Percentiles rank a stretch among this genome's conserved stretches.
Conservation (phyloP, 2,113 vertebrate species). For the Todiramphus chloris region DNA sequence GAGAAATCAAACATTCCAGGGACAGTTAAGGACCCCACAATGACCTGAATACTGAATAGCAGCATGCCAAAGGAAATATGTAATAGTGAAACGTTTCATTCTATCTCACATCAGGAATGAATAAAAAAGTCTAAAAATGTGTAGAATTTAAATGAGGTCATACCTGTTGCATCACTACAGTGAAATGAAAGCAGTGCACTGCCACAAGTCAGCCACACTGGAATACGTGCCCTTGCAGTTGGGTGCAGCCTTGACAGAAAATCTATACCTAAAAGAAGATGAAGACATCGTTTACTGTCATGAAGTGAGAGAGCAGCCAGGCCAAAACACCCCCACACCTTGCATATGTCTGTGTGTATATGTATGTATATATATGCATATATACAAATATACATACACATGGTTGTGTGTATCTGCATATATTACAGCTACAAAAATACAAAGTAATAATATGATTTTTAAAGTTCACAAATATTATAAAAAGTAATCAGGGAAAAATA, state of each 20-base stretch:
- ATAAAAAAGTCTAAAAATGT: not conserved
- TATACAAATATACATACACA: too few species aligned
- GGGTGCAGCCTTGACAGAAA: not conserved
- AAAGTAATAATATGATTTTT: not conserved
- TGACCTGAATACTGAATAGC: not conserved
- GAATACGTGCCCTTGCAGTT: not conserved
- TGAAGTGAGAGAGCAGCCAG: not conserved
- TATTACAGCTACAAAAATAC: not conserved
- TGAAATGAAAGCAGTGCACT: not conserved
- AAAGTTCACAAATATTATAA: not conserved
- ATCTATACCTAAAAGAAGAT: not conserved
- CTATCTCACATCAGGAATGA: not conserved
- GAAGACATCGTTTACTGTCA: not conserved
- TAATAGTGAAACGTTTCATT: not conserved
- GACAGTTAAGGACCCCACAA: not conserved
- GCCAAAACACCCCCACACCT: fast-evolving
- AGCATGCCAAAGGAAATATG: not conserved
- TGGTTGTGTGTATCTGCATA: too few species aligned
- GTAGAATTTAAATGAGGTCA: not conserved
- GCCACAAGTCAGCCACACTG: not conserved
- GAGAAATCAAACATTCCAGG: not conserved
- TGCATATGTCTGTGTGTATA: not conserved
- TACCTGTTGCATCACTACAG: not conserved
- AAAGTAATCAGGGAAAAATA: not conserved
- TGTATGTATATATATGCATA: too few species aligned